A percentile compares a stretch with the other conserved stretches of the same genome.
Conservation (phyloP, 1,140 invertebrate genomes). For the Hirudo medicinalis region DNA sequence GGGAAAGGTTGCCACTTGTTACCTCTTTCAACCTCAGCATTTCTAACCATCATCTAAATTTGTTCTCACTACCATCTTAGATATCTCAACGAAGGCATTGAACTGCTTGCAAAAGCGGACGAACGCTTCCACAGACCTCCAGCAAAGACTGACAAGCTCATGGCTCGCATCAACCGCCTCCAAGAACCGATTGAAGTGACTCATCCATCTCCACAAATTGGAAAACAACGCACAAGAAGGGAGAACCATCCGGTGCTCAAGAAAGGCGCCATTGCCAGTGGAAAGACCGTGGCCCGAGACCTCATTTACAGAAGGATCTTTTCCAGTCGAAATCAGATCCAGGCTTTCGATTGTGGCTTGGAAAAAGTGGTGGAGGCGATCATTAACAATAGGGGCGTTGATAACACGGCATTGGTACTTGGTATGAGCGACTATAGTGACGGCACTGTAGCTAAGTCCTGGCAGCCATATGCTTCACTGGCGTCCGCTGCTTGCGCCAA, state of each 20-base stretch:
- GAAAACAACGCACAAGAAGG: background rate
- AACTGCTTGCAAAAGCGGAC: background rate
- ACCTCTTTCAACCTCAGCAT: too few relatives aligned
- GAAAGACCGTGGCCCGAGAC: background rate
- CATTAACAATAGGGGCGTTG: constrained; percentile 64
- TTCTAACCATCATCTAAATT: too few relatives aligned
- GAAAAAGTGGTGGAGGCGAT: constrained; percentile 45
- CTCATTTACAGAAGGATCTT: background rate
- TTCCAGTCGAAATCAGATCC: background rate
- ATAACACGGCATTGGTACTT: constrained; percentile 57
- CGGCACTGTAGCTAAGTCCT: constrained; percentile 47
- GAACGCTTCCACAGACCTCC: constrained; percentile 16
- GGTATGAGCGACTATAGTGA: constrained; percentile 51
- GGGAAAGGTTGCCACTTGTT: too few relatives aligned
- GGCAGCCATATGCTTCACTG: constrained; percentile 82
- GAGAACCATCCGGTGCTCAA: constrained; percentile 1
- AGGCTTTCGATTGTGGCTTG: constrained; percentile 12
- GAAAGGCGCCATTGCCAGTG: constrained; percentile 4
- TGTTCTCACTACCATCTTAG: too few relatives aligned
- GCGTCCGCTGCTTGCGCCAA: constrained; percentile 82
- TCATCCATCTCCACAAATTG: background rate
- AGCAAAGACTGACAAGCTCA: constrained; percentile 14
- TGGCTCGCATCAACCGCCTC: background rate
- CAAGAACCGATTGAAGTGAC: background rate
- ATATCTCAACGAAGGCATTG: background rate